These are phyloP conservation scores for Spheniscus humboldti DNA, from an alignment of 2,797 vertebrate species.

Conservation along the genomic window DNA sequence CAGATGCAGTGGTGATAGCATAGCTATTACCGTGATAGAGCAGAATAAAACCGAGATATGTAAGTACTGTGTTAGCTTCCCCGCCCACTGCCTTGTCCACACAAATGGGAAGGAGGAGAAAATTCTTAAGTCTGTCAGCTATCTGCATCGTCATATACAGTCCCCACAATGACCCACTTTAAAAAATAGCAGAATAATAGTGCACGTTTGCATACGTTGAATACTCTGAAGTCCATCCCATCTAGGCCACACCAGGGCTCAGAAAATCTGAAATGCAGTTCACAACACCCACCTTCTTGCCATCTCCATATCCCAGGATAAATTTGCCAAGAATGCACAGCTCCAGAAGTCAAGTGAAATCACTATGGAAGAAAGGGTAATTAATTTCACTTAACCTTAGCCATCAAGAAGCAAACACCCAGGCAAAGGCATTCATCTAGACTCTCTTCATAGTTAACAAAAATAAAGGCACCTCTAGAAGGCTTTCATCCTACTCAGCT, in stretches of 20 bases:
- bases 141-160: background rate
- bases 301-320: background rate
- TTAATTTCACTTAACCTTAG: background rate
- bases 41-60: background rate
- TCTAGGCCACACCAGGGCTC: background rate
- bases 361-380: background rate
- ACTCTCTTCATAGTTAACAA: background rate
- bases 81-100: background rate
- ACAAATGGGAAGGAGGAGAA: background rate
- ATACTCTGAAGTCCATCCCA: background rate
- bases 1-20: constrained; percentile 4
- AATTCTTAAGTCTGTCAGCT: background rate
- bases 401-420: background rate
- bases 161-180: background rate
- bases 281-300: background rate
- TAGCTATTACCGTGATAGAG: background rate
- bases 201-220: background rate
- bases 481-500: background rate
- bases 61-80: background rate
- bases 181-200: background rate
- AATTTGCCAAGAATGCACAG: background rate
- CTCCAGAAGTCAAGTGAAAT: background rate
- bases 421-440: background rate
- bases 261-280: background rate
- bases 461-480: background rate